A percentile compares a stretch with the other conserved stretches of the same genome.
These are phyloP conservation scores for Metaphire vulgaris DNA, from an alignment of 1,140 invertebrate species.

Conservation along the genomic window DNA sequence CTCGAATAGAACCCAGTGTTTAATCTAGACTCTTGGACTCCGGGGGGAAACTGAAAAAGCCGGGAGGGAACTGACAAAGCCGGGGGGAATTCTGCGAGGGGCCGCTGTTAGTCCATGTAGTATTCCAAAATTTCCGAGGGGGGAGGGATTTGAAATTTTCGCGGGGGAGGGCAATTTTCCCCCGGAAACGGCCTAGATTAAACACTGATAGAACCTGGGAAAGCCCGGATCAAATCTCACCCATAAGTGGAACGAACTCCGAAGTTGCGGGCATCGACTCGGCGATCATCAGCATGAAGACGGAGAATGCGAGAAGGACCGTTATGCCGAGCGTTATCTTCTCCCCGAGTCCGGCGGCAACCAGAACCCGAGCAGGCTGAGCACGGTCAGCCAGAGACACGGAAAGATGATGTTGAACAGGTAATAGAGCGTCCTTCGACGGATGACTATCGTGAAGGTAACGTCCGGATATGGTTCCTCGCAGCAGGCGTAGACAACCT, in stretches of 20 bases:
- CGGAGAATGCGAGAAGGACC: slow-evolving; percentile 60
- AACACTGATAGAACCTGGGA: too few relatives aligned
- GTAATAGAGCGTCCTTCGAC: slow-evolving; percentile 88
- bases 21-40: too few relatives aligned
- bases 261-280: slow-evolving; percentile 61
- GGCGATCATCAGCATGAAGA: slow-evolving; percentile 60
- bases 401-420: slow-evolving; percentile 60
- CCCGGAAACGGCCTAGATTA: too few relatives aligned
- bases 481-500: slow-evolving; percentile 66
- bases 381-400: slow-evolving; percentile 59
- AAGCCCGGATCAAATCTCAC: slow-evolving; percentile 35
- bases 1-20: too few relatives aligned
- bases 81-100: too few relatives aligned
- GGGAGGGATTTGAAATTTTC: too few relatives aligned
- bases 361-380: slow-evolving; percentile 59
- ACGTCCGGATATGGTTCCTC: slow-evolving; percentile 50
- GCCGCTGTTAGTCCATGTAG: too few relatives aligned
- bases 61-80: too few relatives aligned
- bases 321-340: slow-evolving; percentile 62
- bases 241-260: slow-evolving; percentile 60
- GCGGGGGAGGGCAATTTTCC: too few relatives aligned
- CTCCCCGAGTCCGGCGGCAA: slow-evolving; percentile 60
- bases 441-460: slow-evolving; percentile 65
- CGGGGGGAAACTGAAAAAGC: too few relatives aligned
- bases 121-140: too few relatives aligned